These are phyloP conservation scores for Spheniscus humboldti DNA, from an alignment of 2,797 vertebrate genomes.

Conservation along the genomic window DNA sequence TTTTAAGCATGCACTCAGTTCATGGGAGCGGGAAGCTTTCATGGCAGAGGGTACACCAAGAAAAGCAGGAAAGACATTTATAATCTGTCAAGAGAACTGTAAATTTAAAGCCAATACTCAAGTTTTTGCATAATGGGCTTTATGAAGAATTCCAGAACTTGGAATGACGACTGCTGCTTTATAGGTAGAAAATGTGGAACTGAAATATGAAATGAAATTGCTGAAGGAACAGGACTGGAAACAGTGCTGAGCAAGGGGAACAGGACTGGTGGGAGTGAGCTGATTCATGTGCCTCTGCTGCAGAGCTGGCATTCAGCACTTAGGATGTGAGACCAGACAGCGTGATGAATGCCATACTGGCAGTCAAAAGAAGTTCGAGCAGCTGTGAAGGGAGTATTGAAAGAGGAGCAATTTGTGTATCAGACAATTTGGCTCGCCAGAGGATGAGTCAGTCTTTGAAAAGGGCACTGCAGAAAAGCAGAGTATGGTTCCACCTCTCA, in stretches of 20 bases:
- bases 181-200: background rate
- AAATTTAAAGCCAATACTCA: background rate
- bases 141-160: background rate
- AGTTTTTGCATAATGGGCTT: background rate
- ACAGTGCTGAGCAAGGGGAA: background rate
- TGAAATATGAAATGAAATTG: background rate
- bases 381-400: background rate
- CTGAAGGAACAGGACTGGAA: background rate
- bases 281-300: background rate
- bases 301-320: background rate
- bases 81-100: background rate
- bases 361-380: background rate
- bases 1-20: background rate
- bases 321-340: background rate
- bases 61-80: background rate
- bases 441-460: background rate
- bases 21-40: background rate
- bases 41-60: background rate
- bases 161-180: background rate
- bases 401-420: background rate
- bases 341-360: background rate
- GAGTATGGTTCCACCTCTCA: background rate
- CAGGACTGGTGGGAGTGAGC: background rate
- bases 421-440: background rate
- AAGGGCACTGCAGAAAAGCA: background rate